Evolutionary conservation across 2,888 invertebrate genomes (phyloP).

Genomic region (Melangyna quadrimaculata): DNA sequence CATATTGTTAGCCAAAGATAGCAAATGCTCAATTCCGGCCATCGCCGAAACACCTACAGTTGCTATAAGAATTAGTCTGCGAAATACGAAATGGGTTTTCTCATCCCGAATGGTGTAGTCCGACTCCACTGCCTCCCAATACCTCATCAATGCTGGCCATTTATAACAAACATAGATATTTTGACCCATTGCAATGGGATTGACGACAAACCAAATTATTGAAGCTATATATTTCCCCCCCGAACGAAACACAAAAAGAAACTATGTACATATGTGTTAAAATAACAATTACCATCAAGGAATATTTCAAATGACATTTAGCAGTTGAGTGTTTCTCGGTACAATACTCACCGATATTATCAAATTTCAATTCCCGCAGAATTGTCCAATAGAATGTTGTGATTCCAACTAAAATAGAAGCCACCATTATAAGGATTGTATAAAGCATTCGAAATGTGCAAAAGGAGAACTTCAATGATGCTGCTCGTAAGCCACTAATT

Average conservation of each 20-base stretch:
- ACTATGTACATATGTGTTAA: neutral
- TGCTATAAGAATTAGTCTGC: conserved; percentile 44
- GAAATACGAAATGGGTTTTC: conserved; percentile 42
- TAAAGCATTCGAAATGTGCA: conserved; percentile 44
- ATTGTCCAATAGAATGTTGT: conserved; percentile 63
- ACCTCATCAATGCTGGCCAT: conserved; percentile 81
- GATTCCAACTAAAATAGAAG: conserved; percentile 46
- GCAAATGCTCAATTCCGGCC: conserved; percentile 81
- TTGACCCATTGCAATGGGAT: conserved; percentile 61
- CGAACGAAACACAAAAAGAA: neutral
- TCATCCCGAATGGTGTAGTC: conserved; percentile 42
- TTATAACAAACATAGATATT: conserved; percentile 81
- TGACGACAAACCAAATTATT: conserved; percentile 72
- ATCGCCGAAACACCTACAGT: conserved; percentile 66
- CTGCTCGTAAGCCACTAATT: conserved; percentile 78
- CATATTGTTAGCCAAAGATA: conserved; percentile 83
- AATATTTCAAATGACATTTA: neutral
- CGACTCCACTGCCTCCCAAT: conserved; percentile 80
- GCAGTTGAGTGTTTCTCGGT: neutral
- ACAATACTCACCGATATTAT: conserved; percentile 55
- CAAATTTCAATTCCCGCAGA: conserved; percentile 61
- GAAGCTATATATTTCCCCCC: conserved; percentile 61
- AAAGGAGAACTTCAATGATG: conserved; percentile 72
- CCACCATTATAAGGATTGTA: conserved; percentile 44
- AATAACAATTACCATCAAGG: neutral